Evolutionary conservation across 2,113 vertebrate genomes (phyloP), one percentile per base, ranked within the genome.

Genomic region (Tursiops truncatus): DNA sequence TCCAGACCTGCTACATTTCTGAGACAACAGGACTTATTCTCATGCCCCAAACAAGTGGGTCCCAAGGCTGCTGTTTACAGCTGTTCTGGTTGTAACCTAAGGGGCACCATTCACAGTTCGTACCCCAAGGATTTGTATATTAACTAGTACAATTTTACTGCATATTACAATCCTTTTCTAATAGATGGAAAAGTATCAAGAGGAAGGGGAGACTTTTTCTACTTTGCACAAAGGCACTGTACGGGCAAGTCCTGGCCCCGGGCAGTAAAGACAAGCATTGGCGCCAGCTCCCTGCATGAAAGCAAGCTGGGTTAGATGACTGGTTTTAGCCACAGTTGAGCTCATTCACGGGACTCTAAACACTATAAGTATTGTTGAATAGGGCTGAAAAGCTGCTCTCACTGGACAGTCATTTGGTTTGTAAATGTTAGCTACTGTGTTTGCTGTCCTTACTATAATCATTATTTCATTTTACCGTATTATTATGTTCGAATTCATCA

Each of bases 231-330:
- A 94, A 97, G 85, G 58, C 89, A 81, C 74, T 58, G 4, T 38
- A 33, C 0, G 14, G 83, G 47, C 87, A 82, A 89, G 63, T 1
- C 2, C 73, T 53, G 79, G 82, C 65, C 86, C 89, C 11, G 60
- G 94, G 87, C 90, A 67, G 47, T 63, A 4, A 31, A 93, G 86
- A 95, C 73, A 84, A 47, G 81, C 71, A 0, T 44, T 53, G 86
- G 89, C 36, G 82, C 92, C 95, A 96, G 95, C 92, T 93, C 26
- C 31, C 92, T 84, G 89, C 83, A 91, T 87, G 95, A 96, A 96
- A 95, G 73, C 86, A 44, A 56, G 60, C 41, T 3, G 6, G 67
- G 68, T 83, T 65, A 21, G 95, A 80, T 31, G 84, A 26, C 82
- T 20, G 53, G 60, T 76, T n/a, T 79, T 44, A 50, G 92, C 86